Base-by-base conservation (phyloP, 2,888 invertebrate species). In the Lepidocyrtoides sp. region DNA sequence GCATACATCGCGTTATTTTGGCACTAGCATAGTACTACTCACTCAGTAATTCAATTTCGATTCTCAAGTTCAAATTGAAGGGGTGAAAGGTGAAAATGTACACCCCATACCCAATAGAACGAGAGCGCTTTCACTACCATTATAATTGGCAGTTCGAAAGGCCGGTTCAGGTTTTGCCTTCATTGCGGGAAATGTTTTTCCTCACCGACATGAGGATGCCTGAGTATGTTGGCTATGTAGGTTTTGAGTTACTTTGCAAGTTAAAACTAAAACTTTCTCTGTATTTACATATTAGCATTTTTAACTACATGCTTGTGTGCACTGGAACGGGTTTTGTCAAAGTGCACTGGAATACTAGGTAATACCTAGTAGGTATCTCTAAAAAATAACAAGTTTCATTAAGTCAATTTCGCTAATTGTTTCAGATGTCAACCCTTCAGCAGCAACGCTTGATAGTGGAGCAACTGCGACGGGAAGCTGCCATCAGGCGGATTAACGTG, bases 401-500 rank as follows among this genome's bases (percentile, higher is more conserved):
- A 12, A 12, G 4, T 12, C 7, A 36, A 1, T 14, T 26, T n/a
- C 23, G 12, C 29, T 41, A 20, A 57, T 77, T 51, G 51, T 94
- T 93, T 36, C 90, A 94, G 97, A 98, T 98, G 96, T 97, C 98
- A 94, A 98, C 97, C 95, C 96, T 99, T 95, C 98, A 98, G 96
- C 98, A 99, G 96, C 99, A 99, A 96, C 97, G 98, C 94, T 97
- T 97, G 96, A 97, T 98, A 94, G 98, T 98, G 91, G 98, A 99
- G 95, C 99, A 99, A 96, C 96, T 99, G 93, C 97, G 98, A 93
- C 96, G 98, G 83, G 99, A 99, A 95, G 98, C 98, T 82, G 97
- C 97, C 63, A 97, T 99, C 89, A 98, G 97, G 95, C 96, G 99
- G 89, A 97, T 98, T 94, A 97, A 97, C 63, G 97, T 98, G 29